Evolutionary conservation across 1,140 invertebrate genomes (phyloP), one percentile per base, ranked within the genome.

Genomic region (Bombus huntii): DNA sequence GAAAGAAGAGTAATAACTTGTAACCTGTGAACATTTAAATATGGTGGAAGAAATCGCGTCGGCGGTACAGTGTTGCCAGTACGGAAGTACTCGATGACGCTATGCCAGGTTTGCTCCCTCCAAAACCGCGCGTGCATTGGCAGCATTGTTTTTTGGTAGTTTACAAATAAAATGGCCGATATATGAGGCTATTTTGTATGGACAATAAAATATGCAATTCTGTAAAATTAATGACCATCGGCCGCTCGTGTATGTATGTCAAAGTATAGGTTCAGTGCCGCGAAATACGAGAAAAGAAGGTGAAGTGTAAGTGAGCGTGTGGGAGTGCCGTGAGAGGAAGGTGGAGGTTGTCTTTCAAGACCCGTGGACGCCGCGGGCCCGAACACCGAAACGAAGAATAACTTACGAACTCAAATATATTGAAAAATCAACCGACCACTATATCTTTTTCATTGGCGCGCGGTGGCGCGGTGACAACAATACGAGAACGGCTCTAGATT

Each of bases 91-190:
- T 85, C 77, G 89, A 88, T 88, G 92, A 93, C 93, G 92, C 89
- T 91, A 81, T 87, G 87, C 83, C 83, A 85, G 81, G 75, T 87
- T 81, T 87, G 92, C 93, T 94, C 94, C 93, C 93, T 94, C 93
- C 94, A 94, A 94, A 94, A 94, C 82, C 77, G 83, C 90, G 90
- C 84, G 90, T 90, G 81, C 77, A 93, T 95, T 95, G 94, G 94
- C 92, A 93, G 85, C 92, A 93, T 92, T 95, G 94, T 89, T 93
- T 93, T 95, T 94, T 93, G 93, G 93, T 95, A 95, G 94, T 95
- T 95, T 95, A 95, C 94, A 95, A 95, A 95, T 95, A 95, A 95
- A 95, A 95, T 95, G 94, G 95, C 95, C 94, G 94, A 95, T 95
- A 94, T 92, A 92, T 93, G 93, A 94, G 94, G 93, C 92, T 94